A percentile compares a stretch with the other conserved stretches of the same genome.
Evolutionary conservation across 2,113 vertebrate genomes (phyloP).

Genomic region (Pterocles gutturalis): DNA sequence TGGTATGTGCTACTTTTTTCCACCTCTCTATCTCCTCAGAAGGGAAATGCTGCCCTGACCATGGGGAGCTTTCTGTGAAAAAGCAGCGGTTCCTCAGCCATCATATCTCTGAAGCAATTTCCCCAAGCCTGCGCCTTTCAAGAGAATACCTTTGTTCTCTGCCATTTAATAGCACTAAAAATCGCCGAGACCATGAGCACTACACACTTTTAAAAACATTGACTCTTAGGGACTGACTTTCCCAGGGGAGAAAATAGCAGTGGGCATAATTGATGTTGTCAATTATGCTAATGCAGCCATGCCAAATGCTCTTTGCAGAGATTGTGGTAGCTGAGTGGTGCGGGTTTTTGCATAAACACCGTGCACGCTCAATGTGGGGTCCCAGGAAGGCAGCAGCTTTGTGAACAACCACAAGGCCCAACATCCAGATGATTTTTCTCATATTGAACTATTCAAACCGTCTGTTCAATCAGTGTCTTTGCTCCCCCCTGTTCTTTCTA

Average conservation of each 20-base stretch:
- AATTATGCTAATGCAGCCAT: slow-evolving; percentile 18
- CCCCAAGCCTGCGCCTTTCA: neutral
- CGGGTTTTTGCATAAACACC: neutral
- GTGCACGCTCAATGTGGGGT: rapidly evolving
- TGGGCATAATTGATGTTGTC: slow-evolving; percentile 41
- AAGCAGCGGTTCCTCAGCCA: neutral
- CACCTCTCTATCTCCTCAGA: neutral
- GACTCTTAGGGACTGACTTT: neutral
- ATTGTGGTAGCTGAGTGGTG: neutral
- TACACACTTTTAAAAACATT: neutral
- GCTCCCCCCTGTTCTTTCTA: neutral
- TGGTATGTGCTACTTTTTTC: neutral
- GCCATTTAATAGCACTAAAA: neutral
- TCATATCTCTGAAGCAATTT: neutral
- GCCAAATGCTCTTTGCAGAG: slow-evolving; percentile 13
- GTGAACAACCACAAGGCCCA: neutral
- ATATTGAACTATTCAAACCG: neutral
- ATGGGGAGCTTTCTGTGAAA: neutral
- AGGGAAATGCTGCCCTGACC: neutral
- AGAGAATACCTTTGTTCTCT: slow-evolving; percentile 1
- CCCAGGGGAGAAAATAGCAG: neutral
- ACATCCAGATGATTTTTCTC: neutral
- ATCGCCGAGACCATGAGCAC: rapidly evolving
- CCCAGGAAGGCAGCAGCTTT: neutral
- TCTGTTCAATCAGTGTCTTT: neutral